phyloP scores from a whole-genome alignment of 1,140 invertebrate genomes.

The Nylanderia fulva region DNA sequence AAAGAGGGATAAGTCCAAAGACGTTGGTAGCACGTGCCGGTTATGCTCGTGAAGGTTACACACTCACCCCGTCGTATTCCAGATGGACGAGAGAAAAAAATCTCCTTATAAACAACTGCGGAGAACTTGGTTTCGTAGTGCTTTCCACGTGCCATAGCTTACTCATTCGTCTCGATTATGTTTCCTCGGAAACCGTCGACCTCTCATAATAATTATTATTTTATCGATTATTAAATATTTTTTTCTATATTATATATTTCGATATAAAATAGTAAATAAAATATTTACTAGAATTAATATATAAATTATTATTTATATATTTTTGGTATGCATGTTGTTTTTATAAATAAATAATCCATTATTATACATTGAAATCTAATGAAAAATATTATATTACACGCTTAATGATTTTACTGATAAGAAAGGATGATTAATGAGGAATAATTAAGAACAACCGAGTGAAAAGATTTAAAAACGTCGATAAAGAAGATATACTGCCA shows the following conservation, averaged over 20 bases:
- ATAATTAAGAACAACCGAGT: background rate
- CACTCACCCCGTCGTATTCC: constrained; percentile 55
- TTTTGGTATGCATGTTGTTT: background rate
- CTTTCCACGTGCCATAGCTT: constrained; percentile 11
- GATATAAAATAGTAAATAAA: background rate
- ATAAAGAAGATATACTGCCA: background rate
- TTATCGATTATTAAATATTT: background rate
- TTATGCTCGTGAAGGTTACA: constrained; percentile 73
- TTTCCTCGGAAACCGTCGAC: background rate
- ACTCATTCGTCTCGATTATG: background rate
- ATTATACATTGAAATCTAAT: background rate
- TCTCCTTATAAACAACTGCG: constrained; percentile 54
- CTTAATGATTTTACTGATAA: background rate
- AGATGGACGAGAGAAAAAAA: constrained; percentile 55
- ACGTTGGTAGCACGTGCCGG: constrained; percentile 81
- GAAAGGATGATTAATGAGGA: background rate
- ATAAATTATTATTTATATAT: background rate
- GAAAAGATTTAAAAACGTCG: background rate
- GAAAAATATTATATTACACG: background rate
- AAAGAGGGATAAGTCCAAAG: constrained; percentile 74
- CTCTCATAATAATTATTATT: background rate
- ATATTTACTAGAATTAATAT: background rate
- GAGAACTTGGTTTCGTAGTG: constrained; percentile 13
- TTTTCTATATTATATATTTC: background rate
- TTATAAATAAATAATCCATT: background rate